These are phyloP conservation scores for Diorhabda elongata DNA, from an alignment of 1,140 invertebrate species.

Conservation along the genomic window DNA sequence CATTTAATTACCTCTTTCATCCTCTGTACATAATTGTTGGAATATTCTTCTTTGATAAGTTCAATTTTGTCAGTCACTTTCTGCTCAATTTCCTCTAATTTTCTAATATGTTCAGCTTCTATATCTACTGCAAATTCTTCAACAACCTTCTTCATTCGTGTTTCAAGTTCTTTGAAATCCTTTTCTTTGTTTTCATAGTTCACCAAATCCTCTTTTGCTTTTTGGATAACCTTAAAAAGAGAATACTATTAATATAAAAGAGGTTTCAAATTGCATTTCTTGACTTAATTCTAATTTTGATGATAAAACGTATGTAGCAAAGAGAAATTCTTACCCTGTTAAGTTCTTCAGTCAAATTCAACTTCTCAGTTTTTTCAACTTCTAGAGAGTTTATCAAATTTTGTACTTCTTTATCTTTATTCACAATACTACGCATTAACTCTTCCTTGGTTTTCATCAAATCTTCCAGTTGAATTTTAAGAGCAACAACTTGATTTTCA, in stretches of 20 bases:
- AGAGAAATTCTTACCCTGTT: slow-evolving; percentile 11
- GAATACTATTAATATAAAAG: too few relatives aligned
- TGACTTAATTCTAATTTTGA: too few relatives aligned
- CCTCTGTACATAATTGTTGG: neutral
- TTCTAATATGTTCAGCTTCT: neutral
- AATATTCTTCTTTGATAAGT: neutral
- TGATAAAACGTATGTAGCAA: too few relatives aligned
- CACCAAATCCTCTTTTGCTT: neutral
- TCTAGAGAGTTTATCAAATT: slow-evolving; percentile 41
- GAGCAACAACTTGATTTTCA: slow-evolving; percentile 10
- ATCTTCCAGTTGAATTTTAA: slow-evolving; percentile 19
- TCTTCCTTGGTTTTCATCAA: slow-evolving; percentile 19
- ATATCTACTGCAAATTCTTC: slow-evolving; percentile 32
- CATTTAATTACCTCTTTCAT: slow-evolving; percentile 1
- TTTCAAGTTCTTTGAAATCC: slow-evolving; percentile 43
- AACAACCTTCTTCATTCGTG: slow-evolving; percentile 28
- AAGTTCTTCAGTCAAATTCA: slow-evolving; percentile 25
- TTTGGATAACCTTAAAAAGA: neutral
- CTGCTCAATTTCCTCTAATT: neutral
- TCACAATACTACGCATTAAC: slow-evolving; percentile 20
- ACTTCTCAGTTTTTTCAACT: slow-evolving; percentile 42
- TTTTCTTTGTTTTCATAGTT: slow-evolving; percentile 29
- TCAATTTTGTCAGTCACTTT: neutral
- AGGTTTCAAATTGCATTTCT: too few relatives aligned
- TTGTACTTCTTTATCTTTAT: slow-evolving; percentile 36